Conservation (phyloP, 37 sponge, comb jelly and placozoan species). For the Theonella swinhoei region DNA sequence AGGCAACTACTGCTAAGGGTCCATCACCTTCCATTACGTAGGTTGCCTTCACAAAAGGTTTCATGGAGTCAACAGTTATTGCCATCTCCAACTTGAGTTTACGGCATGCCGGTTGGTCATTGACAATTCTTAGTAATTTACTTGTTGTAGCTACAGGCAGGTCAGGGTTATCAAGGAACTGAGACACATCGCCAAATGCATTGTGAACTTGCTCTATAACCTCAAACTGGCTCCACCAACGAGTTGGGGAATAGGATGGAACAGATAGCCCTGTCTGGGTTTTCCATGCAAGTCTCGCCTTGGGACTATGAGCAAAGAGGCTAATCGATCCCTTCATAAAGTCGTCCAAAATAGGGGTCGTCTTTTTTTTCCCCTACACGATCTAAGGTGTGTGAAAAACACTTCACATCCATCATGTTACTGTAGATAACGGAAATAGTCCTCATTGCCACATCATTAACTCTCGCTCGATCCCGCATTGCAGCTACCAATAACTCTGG, state of each 20-base stretch:
- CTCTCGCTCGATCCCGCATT: constrained; percentile 30
- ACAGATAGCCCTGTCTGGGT: neutral
- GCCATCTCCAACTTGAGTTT: constrained; percentile 1
- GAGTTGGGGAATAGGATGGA: neutral
- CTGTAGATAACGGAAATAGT: constrained; percentile 8
- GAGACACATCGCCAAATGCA: constrained; percentile 10
- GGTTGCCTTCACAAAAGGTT: constrained; percentile 26
- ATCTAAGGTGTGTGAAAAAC: neutral
- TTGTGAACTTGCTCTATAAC: neutral
- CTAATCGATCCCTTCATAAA: neutral
- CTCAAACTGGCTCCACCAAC: constrained; percentile 30
- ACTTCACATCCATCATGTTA: neutral
- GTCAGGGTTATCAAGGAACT: neutral
- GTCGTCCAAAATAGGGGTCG: neutral
- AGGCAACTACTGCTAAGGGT: too few relatives aligned
- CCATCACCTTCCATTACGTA: constrained; percentile 45
- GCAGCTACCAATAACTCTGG: constrained; percentile 13
- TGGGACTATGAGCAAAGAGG: neutral
- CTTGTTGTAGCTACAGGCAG: neutral
- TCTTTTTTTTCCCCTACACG: neutral
- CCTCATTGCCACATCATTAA: constrained; percentile 13
- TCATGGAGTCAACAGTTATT: neutral
- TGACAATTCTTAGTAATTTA: neutral
- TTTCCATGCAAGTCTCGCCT: neutral
- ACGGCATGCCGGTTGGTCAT: neutral